Conservation (phyloP, 2,113 vertebrate genomes). For the Indicator indicator region DNA sequence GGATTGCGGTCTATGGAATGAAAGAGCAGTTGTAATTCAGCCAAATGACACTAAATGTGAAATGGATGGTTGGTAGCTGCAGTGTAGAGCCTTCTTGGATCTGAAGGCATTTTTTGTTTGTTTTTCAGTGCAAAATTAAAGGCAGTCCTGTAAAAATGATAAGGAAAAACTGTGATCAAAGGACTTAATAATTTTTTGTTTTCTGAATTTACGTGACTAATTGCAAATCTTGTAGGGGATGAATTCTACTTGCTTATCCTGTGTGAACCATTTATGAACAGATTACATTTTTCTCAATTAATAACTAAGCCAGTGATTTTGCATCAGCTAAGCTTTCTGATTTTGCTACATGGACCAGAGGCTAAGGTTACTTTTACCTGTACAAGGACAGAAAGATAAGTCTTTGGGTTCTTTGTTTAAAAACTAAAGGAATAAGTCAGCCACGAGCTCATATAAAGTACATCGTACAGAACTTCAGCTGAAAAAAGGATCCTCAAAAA, state of each 20-base stretch:
- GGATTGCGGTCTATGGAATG: not conserved
- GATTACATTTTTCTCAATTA: not conserved
- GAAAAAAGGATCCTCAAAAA: not conserved
- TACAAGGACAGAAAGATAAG: not conserved
- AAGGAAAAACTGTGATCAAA: not conserved
- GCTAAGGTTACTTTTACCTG: not conserved
- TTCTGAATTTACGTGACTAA: not conserved
- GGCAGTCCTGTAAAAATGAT: accelerated
- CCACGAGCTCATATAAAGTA: not conserved
- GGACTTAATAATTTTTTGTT: not conserved
- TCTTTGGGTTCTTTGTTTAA: not conserved
- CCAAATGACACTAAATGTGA: not conserved
- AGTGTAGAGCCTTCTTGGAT: not conserved
- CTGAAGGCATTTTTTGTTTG: not conserved
- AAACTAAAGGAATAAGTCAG: not conserved
- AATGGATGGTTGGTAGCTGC: not conserved
- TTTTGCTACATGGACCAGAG: not conserved
- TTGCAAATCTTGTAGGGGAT: not conserved
- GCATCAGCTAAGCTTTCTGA: not conserved
- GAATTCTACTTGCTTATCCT: not conserved
- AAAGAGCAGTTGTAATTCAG: not conserved
- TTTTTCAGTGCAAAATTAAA: not conserved
- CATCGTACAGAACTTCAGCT: not conserved
- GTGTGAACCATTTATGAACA: not conserved
- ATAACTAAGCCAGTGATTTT: not conserved